phyloP scores from a whole-genome alignment of 1,140 invertebrate genomes.

The Macrostomum lignano region DNA sequence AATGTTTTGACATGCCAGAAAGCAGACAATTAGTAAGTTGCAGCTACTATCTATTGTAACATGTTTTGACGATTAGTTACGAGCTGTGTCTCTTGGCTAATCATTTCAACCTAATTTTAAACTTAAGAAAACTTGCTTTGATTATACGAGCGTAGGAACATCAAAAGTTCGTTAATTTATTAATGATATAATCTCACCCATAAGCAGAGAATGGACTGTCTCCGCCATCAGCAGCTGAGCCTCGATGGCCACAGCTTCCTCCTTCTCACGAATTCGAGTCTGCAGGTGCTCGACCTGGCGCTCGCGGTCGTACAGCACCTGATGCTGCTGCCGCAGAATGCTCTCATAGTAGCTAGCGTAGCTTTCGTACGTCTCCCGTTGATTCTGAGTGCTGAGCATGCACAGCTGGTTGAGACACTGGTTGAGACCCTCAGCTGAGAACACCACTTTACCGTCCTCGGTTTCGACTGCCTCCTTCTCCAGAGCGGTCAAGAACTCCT shows the following conservation, averaged over 20 bases:
- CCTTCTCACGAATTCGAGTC: conserved; percentile 12
- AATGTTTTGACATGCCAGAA: too few relatives aligned
- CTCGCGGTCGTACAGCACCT: conserved; percentile 13
- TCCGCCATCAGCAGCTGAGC: conserved; percentile 22
- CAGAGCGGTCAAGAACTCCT: conserved; percentile 16
- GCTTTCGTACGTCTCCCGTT: conserved; percentile 21
- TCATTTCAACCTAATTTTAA: too few relatives aligned
- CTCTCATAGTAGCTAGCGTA: conserved; percentile 27
- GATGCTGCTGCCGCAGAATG: conserved; percentile 16
- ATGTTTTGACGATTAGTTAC: too few relatives aligned
- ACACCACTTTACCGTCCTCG: conserved; percentile 11
- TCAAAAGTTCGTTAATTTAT: too few relatives aligned
- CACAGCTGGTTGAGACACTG: conserved; percentile 14
- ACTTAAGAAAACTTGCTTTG: too few relatives aligned
- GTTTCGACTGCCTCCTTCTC: conserved; percentile 11
- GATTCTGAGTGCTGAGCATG: conserved; percentile 15
- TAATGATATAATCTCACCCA: conserved; percentile 13
- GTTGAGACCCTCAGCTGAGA: conserved; percentile 14
- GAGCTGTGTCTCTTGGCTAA: too few relatives aligned
- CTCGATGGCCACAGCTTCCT: conserved; percentile 14
- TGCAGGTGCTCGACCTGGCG: conserved; percentile 18
- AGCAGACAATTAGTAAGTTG: too few relatives aligned
- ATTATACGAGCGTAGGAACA: too few relatives aligned
- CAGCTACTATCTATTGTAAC: too few relatives aligned
- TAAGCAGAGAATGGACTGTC: conserved; percentile 16